A percentile compares a stretch with the other conserved stretches of the same genome.
Evolutionary conservation across 2,113 vertebrate species (phyloP).

Genomic region (Ranitomeya variabilis): DNA sequence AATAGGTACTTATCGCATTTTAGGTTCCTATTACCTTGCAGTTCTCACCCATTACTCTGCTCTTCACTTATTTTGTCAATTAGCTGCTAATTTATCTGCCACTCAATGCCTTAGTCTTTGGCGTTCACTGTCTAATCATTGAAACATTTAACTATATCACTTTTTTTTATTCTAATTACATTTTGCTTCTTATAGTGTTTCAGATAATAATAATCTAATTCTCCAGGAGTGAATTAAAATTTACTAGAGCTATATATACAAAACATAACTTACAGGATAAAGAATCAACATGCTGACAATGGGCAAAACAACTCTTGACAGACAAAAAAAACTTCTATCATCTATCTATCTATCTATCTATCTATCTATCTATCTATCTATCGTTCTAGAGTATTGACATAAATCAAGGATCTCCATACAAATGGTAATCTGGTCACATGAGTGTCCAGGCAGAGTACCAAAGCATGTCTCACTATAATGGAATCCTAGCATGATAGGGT

Average conservation of each 20-base stretch:
- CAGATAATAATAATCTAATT: not conserved
- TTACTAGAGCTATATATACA: not conserved
- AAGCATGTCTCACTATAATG: no score
- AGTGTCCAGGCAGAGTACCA: no score
- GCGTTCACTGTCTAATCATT: constrained; percentile 20
- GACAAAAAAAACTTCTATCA: no score
- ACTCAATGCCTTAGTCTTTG: constrained; percentile 15
- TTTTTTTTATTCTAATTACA: constrained; percentile 1
- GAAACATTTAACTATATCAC: not conserved
- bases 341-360: not conserved
- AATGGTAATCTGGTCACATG: no score
- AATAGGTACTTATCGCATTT: constrained; percentile 19
- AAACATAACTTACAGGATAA: not conserved
- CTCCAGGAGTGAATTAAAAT: not conserved
- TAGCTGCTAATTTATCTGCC: constrained; percentile 27
- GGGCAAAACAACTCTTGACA: no score
- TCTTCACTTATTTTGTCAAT: constrained; percentile 39
- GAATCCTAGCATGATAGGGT: no score
- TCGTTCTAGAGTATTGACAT: no score
- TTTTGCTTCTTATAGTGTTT: not conserved
- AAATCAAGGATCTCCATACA: no score
- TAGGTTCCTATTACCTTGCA: constrained; percentile 17
- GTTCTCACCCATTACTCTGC: constrained; percentile 31
- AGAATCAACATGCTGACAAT: not conserved
- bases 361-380: not conserved